Conservation (phyloP, 1,140 invertebrate species). For the Drosophila nigrodunni region DNA sequence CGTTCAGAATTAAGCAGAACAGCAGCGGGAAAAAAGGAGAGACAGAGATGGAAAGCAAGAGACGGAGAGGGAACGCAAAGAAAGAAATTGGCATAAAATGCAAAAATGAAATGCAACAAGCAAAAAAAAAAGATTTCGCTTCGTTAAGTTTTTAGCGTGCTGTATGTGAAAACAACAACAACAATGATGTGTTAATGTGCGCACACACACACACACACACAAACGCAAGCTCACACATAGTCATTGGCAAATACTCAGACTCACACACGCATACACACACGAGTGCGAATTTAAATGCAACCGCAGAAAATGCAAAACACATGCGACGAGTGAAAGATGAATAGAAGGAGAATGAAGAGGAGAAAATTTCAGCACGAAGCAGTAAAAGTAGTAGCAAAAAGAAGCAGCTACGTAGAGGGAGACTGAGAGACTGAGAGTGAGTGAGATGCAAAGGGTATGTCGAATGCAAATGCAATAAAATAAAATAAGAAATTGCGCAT, state of each 20-base stretch:
- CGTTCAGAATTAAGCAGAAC: constrained; percentile 24
- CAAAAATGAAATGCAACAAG: constrained; percentile 66
- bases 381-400: constrained; percentile 9
- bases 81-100: constrained; percentile 49
- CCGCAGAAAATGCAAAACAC: constrained; percentile 76
- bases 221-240: constrained; percentile 20
- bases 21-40: not conserved
- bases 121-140: constrained; percentile 70
- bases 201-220: constrained; percentile 24
- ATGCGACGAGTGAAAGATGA: constrained; percentile 39
- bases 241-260: constrained; percentile 40
- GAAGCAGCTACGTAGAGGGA: constrained; percentile 11
- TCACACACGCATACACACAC: constrained; percentile 11
- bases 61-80: not conserved
- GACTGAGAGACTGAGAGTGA: constrained; percentile 18
- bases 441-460: constrained; percentile 22
- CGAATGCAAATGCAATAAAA: constrained; percentile 73
- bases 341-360: constrained; percentile 11
- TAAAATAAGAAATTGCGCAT: constrained; percentile 41
- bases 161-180: constrained; percentile 63
- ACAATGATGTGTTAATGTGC: constrained; percentile 59
- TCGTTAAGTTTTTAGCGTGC: constrained; percentile 75
- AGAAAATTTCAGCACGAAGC: constrained; percentile 31
- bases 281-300: constrained; percentile 37
- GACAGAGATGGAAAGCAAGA: not conserved